Percentiles rank a stretch among this genome's conserved stretches.
phyloP scores from a whole-genome alignment of 2,113 vertebrate species.

The Chamaea fasciata region DNA sequence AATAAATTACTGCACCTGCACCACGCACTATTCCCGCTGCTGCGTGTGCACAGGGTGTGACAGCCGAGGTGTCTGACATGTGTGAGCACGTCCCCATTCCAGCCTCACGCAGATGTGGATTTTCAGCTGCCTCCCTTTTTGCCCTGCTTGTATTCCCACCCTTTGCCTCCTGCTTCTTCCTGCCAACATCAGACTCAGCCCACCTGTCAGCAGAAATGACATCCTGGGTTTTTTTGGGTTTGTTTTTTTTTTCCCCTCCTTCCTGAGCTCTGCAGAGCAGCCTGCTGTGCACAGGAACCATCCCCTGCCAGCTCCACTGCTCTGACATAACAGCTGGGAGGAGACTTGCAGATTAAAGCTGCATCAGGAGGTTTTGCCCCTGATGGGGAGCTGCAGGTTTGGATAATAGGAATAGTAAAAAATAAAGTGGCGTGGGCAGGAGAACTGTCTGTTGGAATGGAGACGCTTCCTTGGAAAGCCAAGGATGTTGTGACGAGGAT shows the following conservation, averaged over 20 bases:
- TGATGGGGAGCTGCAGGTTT: background rate
- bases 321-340: background rate
- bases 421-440: rapidly evolving
- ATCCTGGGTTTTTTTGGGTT: rapidly evolving
- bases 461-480: background rate
- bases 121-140: background rate
- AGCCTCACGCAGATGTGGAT: background rate
- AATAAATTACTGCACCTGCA: background rate
- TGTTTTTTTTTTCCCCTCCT: background rate
- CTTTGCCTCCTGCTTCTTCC: background rate
- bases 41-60: background rate
- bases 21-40: background rate
- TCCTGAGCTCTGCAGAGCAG: background rate
- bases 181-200: background rate
- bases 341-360: background rate
- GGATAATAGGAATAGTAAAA: background rate
- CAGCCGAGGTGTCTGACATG: background rate
- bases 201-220: rapidly evolving
- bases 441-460: background rate
- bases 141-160: background rate
- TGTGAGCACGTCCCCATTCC: background rate
- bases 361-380: background rate
- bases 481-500: rapidly evolving
- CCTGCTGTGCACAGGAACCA: background rate
- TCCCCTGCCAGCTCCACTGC: background rate